Conservation (phyloP, 2,113 vertebrate species). For the Telmatochromis sp. region DNA sequence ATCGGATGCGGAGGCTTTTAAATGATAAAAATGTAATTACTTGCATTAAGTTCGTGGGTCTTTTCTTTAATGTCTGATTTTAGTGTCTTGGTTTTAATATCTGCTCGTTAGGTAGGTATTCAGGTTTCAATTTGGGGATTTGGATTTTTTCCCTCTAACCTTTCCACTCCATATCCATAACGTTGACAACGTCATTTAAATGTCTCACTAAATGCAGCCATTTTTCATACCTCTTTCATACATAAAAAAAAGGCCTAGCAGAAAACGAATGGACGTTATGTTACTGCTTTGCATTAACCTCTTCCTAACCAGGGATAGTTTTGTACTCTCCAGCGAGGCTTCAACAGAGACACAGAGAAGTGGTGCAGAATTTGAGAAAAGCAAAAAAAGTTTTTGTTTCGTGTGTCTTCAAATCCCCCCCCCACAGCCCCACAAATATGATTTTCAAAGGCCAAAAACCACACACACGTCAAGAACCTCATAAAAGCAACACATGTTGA, state of each 20-base stretch:
- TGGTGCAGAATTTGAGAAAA: background rate
- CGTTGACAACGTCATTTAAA: background rate
- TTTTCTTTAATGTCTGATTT: background rate
- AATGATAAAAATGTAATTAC: background rate
- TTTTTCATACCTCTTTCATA: background rate
- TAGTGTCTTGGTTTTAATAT: background rate
- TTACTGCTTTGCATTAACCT: background rate
- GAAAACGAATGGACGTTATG: rapidly evolving
- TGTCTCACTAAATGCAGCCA: background rate
- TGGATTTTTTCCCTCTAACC: background rate
- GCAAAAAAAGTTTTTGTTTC: background rate
- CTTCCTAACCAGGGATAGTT: background rate
- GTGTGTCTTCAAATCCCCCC: rapidly evolving
- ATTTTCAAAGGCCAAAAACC: background rate
- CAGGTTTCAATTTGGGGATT: background rate
- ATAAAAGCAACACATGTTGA: background rate
- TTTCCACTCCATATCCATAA: background rate
- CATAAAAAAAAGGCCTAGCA: background rate
- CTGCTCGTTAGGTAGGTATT: rapidly evolving
- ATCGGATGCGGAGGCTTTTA: background rate
- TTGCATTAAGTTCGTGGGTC: background rate
- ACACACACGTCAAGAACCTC: background rate
- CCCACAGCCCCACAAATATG: background rate
- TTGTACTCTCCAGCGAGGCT: background rate
- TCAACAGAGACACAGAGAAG: background rate